phyloP scores from a whole-genome alignment of 2,797 vertebrate genomes.

The Glossophaga mutica region DNA sequence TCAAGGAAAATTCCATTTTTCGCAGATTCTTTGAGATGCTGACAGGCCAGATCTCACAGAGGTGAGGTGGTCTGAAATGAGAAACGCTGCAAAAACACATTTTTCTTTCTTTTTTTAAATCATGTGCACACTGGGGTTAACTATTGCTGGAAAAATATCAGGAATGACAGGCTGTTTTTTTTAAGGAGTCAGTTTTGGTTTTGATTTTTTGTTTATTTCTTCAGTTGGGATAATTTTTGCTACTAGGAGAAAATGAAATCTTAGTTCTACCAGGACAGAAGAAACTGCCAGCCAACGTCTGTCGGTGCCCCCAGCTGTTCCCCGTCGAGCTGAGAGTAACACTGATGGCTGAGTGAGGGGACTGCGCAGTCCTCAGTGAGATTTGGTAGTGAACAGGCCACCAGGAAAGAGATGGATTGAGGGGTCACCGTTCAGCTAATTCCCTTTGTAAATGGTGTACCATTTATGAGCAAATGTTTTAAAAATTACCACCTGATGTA shows the following conservation, averaged over 20 bases:
- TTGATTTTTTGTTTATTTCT: conserved; percentile 61
- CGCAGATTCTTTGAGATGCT: conserved; percentile 56
- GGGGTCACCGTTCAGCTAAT: background rate
- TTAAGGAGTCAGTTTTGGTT: conserved; percentile 49
- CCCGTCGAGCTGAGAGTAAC: background rate
- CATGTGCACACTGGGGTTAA: conserved; percentile 49
- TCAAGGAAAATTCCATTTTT: conserved; percentile 61
- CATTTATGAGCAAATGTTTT: background rate
- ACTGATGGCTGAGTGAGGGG: conserved; percentile 14
- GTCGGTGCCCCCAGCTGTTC: background rate
- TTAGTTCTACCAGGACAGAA: conserved; percentile 28
- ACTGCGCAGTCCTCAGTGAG: background rate
- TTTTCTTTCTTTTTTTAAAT: background rate
- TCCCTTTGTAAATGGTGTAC: background rate
- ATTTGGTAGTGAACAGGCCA: conserved; percentile 16
- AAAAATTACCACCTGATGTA: background rate
- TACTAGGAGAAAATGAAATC: conserved; percentile 52
- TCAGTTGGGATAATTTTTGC: conserved; percentile 73
- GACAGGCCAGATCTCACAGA: background rate
- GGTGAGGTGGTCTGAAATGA: conserved; percentile 7
- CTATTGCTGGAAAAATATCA: conserved; percentile 39
- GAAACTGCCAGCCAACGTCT: background rate
- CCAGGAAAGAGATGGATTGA: background rate
- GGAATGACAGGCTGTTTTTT: conserved; percentile 56
- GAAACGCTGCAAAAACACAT: background rate